phyloP scores from a whole-genome alignment of 2,888 invertebrate genomes.

The Drosophila paramelanica region DNA sequence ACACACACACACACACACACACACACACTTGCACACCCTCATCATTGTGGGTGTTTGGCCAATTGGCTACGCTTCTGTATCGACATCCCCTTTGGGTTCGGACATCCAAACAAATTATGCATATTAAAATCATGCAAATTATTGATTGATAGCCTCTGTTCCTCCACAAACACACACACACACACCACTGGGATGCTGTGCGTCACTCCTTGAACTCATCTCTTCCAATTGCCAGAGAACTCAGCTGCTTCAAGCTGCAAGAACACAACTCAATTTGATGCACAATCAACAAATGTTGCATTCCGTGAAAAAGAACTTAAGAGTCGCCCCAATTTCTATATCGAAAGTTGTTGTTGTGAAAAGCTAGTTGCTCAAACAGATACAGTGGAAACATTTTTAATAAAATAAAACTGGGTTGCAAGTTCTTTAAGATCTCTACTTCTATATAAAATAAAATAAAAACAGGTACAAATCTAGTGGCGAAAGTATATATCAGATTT shows the following conservation, averaged over 20 bases:
- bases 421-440: no score
- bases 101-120: constrained; percentile 40
- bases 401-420: no score
- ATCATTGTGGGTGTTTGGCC: constrained; percentile 19
- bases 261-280: constrained; percentile 23
- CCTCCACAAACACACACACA: neutral
- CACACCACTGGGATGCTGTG: neutral
- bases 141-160: constrained; percentile 41
- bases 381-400: no score
- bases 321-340: no score
- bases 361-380: no score
- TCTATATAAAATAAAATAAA: no score
- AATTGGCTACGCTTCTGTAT: neutral
- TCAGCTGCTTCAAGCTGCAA: neutral
- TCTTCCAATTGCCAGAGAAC: neutral
- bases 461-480: no score
- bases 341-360: no score
- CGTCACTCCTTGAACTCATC: neutral
- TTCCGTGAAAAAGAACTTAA: no score
- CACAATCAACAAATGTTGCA: constrained; percentile 16
- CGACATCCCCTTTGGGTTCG: neutral
- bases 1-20: constrained; percentile 20
- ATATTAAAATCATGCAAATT: constrained; percentile 73
- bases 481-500: no score
- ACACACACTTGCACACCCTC: constrained; percentile 7